These are phyloP conservation scores for Steinernema scapterisci DNA, from an alignment of 2,888 invertebrate species.

Conservation along the genomic window DNA sequence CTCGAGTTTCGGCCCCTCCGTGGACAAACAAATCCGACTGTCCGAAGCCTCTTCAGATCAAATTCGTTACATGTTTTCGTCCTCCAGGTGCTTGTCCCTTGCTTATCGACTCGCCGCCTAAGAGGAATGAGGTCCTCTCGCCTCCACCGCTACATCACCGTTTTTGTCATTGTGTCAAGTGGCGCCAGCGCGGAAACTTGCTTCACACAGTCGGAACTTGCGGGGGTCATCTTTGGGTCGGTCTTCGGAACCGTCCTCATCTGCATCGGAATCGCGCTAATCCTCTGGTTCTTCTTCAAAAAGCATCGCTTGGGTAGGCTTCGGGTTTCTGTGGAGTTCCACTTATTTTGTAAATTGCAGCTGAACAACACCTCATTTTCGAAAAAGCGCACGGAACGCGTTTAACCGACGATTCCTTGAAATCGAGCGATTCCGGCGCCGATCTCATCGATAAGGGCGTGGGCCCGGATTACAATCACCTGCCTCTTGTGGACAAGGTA, in stretches of 20 bases:
- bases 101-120: neutral
- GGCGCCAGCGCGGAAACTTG: conserved; percentile 37
- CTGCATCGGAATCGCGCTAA: conserved; percentile 48
- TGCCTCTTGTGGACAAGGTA: conserved; percentile 2
- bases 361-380: conserved; percentile 38
- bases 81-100: neutral
- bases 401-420: conserved; percentile 34
- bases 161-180: neutral
- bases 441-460: conserved; percentile 33
- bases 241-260: conserved; percentile 60
- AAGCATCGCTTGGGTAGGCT: conserved; percentile 17
- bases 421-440: conserved; percentile 23
- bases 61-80: conserved; percentile 1
- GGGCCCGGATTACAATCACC: neutral
- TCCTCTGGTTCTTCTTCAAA: conserved; percentile 49
- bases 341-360: conserved; percentile 21
- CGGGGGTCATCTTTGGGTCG: conserved; percentile 61
- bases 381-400: conserved; percentile 38
- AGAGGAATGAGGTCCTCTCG: neutral
- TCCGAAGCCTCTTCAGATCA: conserved; percentile 23
- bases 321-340: no score
- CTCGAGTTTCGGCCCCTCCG: conserved; percentile 6
- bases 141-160: neutral
- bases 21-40: conserved; percentile 20
- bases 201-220: conserved; percentile 53